A percentile compares a stretch with the other conserved stretches of the same genome.
These are phyloP conservation scores for Microcebus ravelobensis DNA, from an alignment of 2,113 vertebrate species.

Conservation along the genomic window DNA sequence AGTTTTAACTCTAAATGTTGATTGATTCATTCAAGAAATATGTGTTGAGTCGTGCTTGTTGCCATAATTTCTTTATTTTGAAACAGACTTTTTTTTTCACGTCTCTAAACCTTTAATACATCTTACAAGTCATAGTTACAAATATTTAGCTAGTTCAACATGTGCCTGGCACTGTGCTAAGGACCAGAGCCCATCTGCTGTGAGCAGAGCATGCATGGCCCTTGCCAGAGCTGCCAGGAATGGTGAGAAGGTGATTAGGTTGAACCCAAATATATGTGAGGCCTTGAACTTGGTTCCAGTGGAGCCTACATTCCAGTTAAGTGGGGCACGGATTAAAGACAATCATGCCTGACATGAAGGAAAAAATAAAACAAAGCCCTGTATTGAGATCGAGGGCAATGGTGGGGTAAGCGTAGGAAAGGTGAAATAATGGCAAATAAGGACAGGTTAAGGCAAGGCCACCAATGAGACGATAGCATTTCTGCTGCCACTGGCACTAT, in stretches of 20 bases:
- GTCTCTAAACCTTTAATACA: neutral
- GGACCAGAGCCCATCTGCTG: neutral
- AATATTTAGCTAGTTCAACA: neutral
- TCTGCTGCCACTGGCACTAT: neutral
- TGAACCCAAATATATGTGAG: neutral
- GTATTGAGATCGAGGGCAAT: neutral
- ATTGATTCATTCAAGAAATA: constrained; percentile 11
- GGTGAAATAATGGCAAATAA: neutral
- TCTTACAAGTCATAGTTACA: neutral
- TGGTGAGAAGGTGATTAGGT: neutral
- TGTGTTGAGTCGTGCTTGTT: neutral
- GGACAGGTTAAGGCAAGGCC: neutral
- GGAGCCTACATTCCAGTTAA: neutral
- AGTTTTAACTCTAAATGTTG: constrained; percentile 8
- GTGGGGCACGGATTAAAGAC: neutral
- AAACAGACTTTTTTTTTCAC: neutral
- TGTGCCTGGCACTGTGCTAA: neutral
- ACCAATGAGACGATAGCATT: neutral
- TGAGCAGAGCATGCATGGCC: neutral
- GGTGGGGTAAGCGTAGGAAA: neutral
- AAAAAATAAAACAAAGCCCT: neutral
- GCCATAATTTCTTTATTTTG: constrained; percentile 9
- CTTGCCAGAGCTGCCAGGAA: neutral
- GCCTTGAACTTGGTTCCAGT: neutral
- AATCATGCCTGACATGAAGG: neutral